phyloP scores from a whole-genome alignment of 2,888 invertebrate species.

The Hypercompe scribonia region DNA sequence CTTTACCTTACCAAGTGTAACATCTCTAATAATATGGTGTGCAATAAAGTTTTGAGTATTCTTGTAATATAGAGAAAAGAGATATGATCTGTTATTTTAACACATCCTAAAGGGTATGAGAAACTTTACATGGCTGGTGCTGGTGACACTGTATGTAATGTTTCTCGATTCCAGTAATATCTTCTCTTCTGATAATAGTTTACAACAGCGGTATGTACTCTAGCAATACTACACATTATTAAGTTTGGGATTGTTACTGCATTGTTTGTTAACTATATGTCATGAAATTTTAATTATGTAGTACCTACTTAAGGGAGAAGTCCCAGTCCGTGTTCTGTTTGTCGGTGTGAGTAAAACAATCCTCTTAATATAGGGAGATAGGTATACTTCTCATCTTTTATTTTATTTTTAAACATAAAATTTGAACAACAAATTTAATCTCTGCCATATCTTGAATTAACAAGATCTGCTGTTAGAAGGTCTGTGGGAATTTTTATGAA shows the following conservation, averaged over 20 bases:
- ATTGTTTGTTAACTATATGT: not conserved
- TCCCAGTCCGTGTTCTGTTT: not conserved
- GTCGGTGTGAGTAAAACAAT: not conserved
- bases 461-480: not conserved
- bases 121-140: not conserved
- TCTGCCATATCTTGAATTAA: not conserved
- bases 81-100: not conserved
- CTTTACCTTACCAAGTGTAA: too few species aligned
- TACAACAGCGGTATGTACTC: not conserved
- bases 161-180: not conserved
- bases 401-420: not conserved
- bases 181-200: too few species aligned
- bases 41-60: too few species aligned
- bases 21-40: too few species aligned
- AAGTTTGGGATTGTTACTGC: too few species aligned
- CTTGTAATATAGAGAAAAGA: not conserved
- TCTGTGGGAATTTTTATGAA: not conserved
- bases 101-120: not conserved
- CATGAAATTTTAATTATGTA: not conserved
- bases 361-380: not conserved
- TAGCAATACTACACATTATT: not conserved
- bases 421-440: not conserved
- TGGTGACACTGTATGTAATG: not conserved
- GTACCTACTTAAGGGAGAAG: not conserved
- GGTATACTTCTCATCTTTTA: not conserved